These are phyloP conservation scores for Fopius arisanus DNA, from an alignment of 1,140 invertebrate genomes.

Conservation along the genomic window DNA sequence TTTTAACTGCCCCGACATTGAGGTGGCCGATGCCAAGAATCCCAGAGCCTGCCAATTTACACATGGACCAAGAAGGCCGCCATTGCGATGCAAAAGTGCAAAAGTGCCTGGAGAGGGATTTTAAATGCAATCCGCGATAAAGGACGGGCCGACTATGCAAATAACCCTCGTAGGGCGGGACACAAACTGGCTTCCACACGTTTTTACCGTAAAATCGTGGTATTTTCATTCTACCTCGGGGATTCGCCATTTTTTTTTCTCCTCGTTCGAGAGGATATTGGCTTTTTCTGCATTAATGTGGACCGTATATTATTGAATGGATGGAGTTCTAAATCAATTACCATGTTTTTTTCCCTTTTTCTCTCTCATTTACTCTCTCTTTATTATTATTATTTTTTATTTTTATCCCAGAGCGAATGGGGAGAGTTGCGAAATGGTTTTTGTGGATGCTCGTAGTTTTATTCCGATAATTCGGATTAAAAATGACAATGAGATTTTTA, in stretches of 20 bases:
- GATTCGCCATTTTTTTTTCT: neutral
- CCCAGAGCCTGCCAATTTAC: constrained; percentile 19
- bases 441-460: no score
- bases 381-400: no score
- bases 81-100: neutral
- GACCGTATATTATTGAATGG: neutral
- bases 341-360: no score
- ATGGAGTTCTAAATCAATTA: no score
- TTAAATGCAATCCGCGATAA: neutral
- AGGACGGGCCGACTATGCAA: constrained; percentile 10
- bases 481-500: no score
- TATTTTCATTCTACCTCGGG: constrained; percentile 1
- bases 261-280: neutral
- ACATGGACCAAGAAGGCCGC: constrained; percentile 11
- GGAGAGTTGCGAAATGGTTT: no score
- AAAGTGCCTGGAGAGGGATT: neutral
- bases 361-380: no score
- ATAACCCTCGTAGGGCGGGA: neutral
- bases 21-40: neutral
- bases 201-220: neutral
- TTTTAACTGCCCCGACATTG: constrained; percentile 18
- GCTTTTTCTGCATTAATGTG: neutral
- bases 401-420: no score
- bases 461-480: no score
- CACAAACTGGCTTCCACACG: constrained; percentile 7